phyloP scores from a whole-genome alignment of 2,888 invertebrate species.

The Drosophila birchii region DNA sequence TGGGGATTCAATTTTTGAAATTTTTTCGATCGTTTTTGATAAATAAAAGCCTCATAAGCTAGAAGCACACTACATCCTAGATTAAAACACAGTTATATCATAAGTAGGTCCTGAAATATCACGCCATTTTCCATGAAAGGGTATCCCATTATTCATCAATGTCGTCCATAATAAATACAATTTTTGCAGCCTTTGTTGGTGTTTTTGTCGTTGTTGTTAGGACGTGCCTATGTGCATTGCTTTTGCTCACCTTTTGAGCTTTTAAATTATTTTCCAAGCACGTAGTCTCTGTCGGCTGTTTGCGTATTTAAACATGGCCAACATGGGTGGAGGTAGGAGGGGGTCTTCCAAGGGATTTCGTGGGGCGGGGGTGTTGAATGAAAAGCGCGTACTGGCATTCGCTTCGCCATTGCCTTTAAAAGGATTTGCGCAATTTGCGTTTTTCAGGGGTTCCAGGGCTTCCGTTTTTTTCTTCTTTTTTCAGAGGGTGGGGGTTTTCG shows the following conservation, averaged over 20 bases:
- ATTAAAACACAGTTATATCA: too few species aligned
- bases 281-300: conserved; percentile 78
- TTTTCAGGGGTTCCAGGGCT: conserved; percentile 53
- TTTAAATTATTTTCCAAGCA: conserved; percentile 82
- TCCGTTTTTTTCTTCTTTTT: conserved; percentile 1
- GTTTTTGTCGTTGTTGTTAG: conserved; percentile 42
- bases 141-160: conserved; percentile 41
- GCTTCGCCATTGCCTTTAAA: conserved; percentile 73
- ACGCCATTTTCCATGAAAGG: neutral
- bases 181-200: conserved; percentile 41
- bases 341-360: conserved; percentile 3
- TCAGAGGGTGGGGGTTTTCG: conserved; percentile 13
- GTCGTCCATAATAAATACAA: conserved; percentile 22
- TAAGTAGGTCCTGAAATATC: too few species aligned
- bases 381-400: conserved; percentile 63
- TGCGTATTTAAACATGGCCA: conserved; percentile 74
- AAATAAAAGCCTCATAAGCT: too few species aligned
- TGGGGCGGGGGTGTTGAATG: conserved; percentile 23
- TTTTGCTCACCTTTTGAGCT: conserved; percentile 82
- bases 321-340: conserved; percentile 2
- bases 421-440: conserved; percentile 82
- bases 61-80: too few species aligned
- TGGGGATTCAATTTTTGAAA: too few species aligned
- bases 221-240: conserved; percentile 78
- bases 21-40: neutral